Evolutionary conservation across 2,888 invertebrate genomes (phyloP), one percentile per base, ranked within the genome.

Genomic region (Xestobium rufovillosum): DNA sequence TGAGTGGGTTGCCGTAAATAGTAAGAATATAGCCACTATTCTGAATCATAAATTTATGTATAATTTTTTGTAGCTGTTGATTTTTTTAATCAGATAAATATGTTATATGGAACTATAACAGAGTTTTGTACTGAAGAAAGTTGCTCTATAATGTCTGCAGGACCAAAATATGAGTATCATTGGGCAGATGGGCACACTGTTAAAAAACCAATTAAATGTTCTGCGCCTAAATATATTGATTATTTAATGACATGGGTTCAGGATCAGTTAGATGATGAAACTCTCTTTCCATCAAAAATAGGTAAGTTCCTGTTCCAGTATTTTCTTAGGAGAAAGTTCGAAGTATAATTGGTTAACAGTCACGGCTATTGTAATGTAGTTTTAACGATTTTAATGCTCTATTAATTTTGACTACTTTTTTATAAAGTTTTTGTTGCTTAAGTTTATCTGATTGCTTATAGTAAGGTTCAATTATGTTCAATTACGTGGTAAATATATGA

Each of bases 201-300:
- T 14, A 92, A 97, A 67, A 97, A 97, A 65, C 96, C 96, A 27
- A 96, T 97, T 56, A 96, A 96, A 70, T 97, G 95, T 71, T 96
- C 95, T 31, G 97, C 96, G 36, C 96, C 96, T 34, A 94, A 95
- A 68, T 98, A 98, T 68, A 97, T 98, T 53, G 97, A 98, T 70
- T 97, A 95, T 70, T 75, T 98, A 50, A 95, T 98, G 95, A 95
- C 96, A 13, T 97, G 96, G 94, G 96, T 97, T 39, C 98, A 98
- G 69, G 96, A 97, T 69, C 97, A 98, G 64, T 73, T 99, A 44
- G 98, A 99, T 61, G 97, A 98, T 61, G 98, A 99, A 68, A 88
- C 87, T 8, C 70, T 97, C 23, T 99, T 99, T 62, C 98, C 98
- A 26, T 96, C 96, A 3, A 97, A 97, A 76, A 96, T 98, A 61